A percentile compares a stretch with the other conserved stretches of the same genome.
Conservation (phyloP, 2,888 invertebrate genomes). For the Conus canariensis region DNA sequence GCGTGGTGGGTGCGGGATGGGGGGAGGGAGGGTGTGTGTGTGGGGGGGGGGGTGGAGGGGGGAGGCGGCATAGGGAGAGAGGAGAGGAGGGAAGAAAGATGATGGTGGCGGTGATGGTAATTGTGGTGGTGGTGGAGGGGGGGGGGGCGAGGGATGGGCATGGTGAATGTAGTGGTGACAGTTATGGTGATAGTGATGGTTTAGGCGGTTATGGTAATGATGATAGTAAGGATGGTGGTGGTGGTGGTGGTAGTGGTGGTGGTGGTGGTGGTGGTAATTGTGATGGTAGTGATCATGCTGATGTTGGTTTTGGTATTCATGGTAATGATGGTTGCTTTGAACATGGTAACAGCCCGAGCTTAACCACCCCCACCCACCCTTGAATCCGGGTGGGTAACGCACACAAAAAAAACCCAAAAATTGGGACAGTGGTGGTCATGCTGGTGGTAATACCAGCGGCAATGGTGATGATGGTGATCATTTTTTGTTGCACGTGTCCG, state of each 20-base stretch:
- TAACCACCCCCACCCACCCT: no score
- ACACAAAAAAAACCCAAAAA: no score
- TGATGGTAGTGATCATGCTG: not conserved
- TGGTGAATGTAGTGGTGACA: not conserved
- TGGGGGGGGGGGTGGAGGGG: no score
- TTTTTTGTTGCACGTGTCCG: no score
- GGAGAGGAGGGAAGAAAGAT: not conserved
- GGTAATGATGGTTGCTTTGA: no score
- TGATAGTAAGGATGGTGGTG: slow-evolving; percentile 9
- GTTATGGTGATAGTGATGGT: not conserved
- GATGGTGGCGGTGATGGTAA: not conserved
- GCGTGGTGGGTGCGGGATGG: not conserved
- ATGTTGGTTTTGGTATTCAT: no score
- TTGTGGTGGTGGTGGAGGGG: not conserved
- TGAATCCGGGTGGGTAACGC: no score
- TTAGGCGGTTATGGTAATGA: not conserved
- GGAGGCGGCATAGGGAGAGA: no score
- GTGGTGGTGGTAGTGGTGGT: not conserved
- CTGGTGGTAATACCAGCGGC: no score
- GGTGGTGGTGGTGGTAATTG: not conserved
- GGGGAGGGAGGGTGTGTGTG: not conserved
- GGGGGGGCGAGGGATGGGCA: not conserved
- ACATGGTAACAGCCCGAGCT: no score
- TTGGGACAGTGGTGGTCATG: no score
- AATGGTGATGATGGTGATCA: no score